phyloP scores from a whole-genome alignment of 2,113 vertebrate genomes.

The Poecile atricapillus region DNA sequence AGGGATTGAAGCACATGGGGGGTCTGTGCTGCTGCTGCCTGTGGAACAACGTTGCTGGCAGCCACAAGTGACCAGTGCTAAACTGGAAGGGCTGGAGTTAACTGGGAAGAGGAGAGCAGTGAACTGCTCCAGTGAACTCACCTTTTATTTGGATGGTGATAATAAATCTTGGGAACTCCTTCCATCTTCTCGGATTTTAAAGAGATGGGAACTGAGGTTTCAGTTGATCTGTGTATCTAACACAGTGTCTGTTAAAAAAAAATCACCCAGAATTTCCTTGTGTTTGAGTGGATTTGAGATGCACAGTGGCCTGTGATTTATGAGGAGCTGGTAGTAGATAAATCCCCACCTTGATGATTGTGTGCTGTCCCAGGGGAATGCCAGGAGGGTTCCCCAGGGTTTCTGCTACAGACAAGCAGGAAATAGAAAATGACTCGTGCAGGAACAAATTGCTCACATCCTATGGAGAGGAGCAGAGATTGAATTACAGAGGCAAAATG shows the following conservation, averaged over 20 bases:
- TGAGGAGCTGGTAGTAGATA: not conserved
- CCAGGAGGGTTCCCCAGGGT: slow-evolving; percentile 14
- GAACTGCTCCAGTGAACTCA: not conserved
- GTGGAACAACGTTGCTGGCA: not conserved
- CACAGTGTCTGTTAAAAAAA: not conserved
- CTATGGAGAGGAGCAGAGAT: not conserved
- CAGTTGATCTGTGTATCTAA: not conserved
- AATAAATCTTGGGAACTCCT: not conserved
- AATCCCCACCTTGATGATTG: not conserved
- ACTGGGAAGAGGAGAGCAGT: not conserved
- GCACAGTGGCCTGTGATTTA: not conserved
- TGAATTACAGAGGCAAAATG: slow-evolving; percentile 18
- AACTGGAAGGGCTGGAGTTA: not conserved
- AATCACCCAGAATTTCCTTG: not conserved
- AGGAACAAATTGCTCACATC: slow-evolving; percentile 44
- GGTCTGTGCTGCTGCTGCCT: not conserved
- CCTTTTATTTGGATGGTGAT: not conserved
- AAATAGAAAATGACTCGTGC: slow-evolving; percentile 15
- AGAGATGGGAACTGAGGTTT: not conserved
- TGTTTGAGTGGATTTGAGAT: not conserved
- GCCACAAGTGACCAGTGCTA: not conserved
- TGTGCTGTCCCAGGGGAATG: slow-evolving; percentile 15
- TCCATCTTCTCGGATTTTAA: not conserved
- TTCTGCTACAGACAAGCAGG: slow-evolving; percentile 27
- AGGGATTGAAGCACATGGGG: not conserved